phyloP scores from a whole-genome alignment of 2,797 vertebrate species.

The Sarcophilus harrisii region DNA sequence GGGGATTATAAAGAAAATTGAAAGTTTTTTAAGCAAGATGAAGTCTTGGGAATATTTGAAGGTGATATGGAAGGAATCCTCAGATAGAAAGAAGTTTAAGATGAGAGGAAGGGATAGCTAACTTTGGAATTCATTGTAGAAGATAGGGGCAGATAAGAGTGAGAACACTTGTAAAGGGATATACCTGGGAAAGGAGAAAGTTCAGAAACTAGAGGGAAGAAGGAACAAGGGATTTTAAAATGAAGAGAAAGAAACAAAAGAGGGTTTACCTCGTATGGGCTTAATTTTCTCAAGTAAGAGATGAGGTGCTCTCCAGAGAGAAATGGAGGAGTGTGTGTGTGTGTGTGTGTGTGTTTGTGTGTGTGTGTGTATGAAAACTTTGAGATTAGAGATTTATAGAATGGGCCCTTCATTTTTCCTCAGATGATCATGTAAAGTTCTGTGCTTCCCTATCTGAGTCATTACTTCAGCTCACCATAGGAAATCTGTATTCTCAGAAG shows the following conservation, averaged over 20 bases:
- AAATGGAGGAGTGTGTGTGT: too few species aligned
- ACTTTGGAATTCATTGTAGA: background rate
- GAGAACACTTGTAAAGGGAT: too few species aligned
- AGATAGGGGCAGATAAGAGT: background rate
- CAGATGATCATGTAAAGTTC: background rate
- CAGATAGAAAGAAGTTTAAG: background rate
- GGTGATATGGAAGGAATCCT: background rate
- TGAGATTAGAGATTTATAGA: background rate
- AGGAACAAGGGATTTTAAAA: background rate
- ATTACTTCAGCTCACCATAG: background rate
- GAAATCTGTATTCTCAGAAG: background rate
- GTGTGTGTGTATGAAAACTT: background rate
- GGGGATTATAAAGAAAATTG: background rate
- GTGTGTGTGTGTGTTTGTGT: too few species aligned
- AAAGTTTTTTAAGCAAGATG: background rate
- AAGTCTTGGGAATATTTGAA: background rate
- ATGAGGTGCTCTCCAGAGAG: background rate
- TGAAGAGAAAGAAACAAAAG: background rate
- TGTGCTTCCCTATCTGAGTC: background rate
- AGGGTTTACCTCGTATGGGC: background rate
- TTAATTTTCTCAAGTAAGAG: background rate
- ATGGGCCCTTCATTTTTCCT: background rate
- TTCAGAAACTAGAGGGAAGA: background rate
- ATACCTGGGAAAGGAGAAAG: background rate
- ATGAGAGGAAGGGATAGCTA: background rate